Evolutionary conservation across 2,113 vertebrate species (phyloP), one percentile per base, ranked within the genome.

Genomic region (Pelusios castaneus): DNA sequence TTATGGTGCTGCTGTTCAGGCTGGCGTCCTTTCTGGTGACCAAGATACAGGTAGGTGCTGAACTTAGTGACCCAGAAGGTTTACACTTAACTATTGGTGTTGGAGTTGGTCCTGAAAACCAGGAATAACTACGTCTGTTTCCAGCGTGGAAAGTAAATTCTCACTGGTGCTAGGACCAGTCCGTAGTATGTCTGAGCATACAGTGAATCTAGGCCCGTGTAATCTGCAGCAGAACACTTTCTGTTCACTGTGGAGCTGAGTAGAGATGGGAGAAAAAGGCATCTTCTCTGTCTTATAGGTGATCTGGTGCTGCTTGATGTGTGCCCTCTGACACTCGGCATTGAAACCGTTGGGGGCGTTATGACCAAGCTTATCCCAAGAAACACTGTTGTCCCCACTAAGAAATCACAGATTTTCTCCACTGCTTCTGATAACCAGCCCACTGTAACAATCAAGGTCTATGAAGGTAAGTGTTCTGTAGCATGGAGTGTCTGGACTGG

Each of bases 351-450:
- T 1, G 99, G 99, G 95, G 99, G 99, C 49, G 99, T 99, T 22
- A 99, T 99, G 99, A 99, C 99, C 80, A 99, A 99, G 89, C 98
- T 99, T 83, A 99, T 99, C 90, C 99, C 99, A 54, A 99, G 99
- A 82, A 99, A 99, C 89, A 99, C 99, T 3, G 99, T 99, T 88
- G 99, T 99, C 73, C 99, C 99, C 85, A 99, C 99, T 43, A 99
- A 99, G 98, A 99, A 99, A 95, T 99, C 99, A 27, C 99, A 99
- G 97, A 99, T 99, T 97, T 99, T 99, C 93, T 99, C 99, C 52
- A 99, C 99, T 2, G 99, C 99, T 52, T 99, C 99, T 85, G 99
- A 99, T 96, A 99, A 99, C 97, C 99, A 99, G 97, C 99, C 99
- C 12, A 99, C 99, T 89, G 99, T 99, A 93, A 99, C 99, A 11